Percentiles rank a stretch among this genome's conserved stretches.
Conservation (phyloP, 1,140 invertebrate genomes). For the Dendrolimus punctatus region DNA sequence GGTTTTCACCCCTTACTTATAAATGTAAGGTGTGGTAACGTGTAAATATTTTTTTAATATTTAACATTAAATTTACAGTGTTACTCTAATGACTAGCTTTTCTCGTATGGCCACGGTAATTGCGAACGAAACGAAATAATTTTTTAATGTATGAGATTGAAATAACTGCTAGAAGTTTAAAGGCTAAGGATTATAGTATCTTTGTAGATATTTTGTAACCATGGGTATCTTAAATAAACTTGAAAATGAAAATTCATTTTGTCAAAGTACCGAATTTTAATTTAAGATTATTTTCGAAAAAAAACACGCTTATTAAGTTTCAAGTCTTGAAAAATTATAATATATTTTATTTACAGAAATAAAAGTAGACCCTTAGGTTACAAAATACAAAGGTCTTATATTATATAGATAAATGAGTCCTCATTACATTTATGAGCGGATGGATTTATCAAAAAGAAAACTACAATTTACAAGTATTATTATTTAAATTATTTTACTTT, state of each 20-base stretch:
- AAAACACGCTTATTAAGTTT: too few species aligned
- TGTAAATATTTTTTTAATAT: constrained; percentile 64
- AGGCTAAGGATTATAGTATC: too few species aligned
- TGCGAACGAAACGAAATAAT: constrained; percentile 26
- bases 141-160: constrained; percentile 10
- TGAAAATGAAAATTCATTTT: too few species aligned
- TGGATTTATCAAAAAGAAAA: constrained; percentile 54
- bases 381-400: constrained; percentile 29
- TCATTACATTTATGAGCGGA: constrained; percentile 38
- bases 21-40: constrained; percentile 47
- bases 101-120: constrained; percentile 58
- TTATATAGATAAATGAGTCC: constrained; percentile 27
- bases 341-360: background rate
- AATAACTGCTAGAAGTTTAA: constrained; percentile 4
- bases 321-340: too few species aligned
- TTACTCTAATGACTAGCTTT: constrained; percentile 66
- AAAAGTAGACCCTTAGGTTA: constrained; percentile 22
- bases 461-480: constrained; percentile 54
- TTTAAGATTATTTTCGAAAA: too few species aligned
- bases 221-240: too few species aligned
- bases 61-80: constrained; percentile 63
- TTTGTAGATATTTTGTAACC: too few species aligned
- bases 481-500: constrained; percentile 40
- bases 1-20: constrained; percentile 48
- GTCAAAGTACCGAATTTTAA: too few species aligned